These are phyloP conservation scores for Loxodonta africana DNA, from an alignment of 2,113 vertebrate genomes.

Conservation along the genomic window DNA sequence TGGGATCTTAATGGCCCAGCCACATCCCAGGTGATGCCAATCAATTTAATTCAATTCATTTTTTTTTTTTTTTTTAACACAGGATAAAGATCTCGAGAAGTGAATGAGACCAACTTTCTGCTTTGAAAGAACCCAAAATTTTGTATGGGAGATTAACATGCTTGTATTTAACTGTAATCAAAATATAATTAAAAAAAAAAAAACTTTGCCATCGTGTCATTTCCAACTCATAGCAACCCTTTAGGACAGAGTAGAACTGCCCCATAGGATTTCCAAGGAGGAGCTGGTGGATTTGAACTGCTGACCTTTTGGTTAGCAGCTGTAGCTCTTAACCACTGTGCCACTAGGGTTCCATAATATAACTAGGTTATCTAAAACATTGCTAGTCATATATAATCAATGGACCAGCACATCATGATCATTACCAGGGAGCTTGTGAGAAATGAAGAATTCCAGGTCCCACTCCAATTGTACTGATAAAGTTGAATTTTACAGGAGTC, in stretches of 20 bases:
- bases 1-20: background rate
- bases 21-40: background rate
- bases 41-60: background rate
- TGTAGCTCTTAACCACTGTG: too few species aligned
- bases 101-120: background rate
- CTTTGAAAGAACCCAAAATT: background rate
- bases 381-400: background rate
- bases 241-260: too few species aligned
- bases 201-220: too few species aligned
- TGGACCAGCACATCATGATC: background rate
- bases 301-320: too few species aligned
- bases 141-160: background rate
- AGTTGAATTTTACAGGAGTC: too few species aligned
- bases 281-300: too few species aligned
- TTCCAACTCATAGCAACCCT: too few species aligned
- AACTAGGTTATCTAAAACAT: background rate
- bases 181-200: background rate
- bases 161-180: background rate
- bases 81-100: background rate
- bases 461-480: background rate
- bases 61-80: background rate
- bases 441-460: background rate
- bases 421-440: background rate
- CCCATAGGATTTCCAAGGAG: too few species aligned
- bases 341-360: too few species aligned